Conservation (phyloP, 92 coral and sea anemone species). For the Zoanthus sociatus region DNA sequence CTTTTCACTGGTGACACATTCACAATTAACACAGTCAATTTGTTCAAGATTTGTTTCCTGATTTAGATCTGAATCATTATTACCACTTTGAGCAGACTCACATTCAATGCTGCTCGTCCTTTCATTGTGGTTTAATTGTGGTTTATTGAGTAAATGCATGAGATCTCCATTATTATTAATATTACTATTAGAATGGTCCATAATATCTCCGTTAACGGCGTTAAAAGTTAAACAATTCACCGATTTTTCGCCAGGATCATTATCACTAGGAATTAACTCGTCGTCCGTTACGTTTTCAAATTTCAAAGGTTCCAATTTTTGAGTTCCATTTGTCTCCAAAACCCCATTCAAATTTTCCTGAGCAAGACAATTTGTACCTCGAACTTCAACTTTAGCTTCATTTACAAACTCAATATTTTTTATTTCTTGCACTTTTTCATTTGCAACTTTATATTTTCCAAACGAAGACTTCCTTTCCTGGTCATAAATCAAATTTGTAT, state of each 20-base stretch:
- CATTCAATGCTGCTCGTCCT: background rate
- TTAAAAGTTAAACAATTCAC: constrained; percentile 11
- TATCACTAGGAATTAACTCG: constrained; percentile 74
- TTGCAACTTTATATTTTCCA: constrained; percentile 69
- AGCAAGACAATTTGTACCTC: constrained; percentile 28
- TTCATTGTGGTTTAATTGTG: background rate
- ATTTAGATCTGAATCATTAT: constrained; percentile 9
- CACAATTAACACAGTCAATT: constrained; percentile 64
- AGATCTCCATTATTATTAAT: background rate
- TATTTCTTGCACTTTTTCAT: constrained; percentile 64
- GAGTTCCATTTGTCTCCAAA: constrained; percentile 56
- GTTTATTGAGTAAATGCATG: background rate
- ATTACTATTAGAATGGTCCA: background rate
- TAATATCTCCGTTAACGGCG: constrained; percentile 21
- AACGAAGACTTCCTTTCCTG: constrained; percentile 72
- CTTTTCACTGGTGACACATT: constrained; percentile 67
- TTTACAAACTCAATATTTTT: constrained; percentile 88
- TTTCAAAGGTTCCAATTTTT: constrained; percentile 75
- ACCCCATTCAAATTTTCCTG: constrained; percentile 32
- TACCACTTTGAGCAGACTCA: constrained; percentile 7
- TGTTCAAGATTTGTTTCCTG: constrained; percentile 55
- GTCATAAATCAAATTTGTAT: constrained; percentile 44
- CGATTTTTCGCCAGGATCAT: constrained; percentile 40
- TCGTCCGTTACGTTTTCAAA: constrained; percentile 94
- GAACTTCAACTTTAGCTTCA: constrained; percentile 78